Conservation (phyloP, 2,888 invertebrate species). For the Thymelicus acteon region DNA sequence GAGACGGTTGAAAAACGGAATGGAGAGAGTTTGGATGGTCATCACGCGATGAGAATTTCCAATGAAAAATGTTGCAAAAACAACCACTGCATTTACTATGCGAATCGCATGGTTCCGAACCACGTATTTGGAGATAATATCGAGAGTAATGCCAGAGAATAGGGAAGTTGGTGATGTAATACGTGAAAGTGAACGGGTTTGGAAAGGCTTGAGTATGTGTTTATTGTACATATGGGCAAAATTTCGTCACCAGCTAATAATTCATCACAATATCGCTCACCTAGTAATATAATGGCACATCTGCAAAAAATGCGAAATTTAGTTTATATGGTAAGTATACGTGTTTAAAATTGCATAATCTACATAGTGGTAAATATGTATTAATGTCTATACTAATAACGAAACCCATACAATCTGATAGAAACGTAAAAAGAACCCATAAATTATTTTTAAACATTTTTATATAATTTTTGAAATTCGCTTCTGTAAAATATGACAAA, state of each 20-base stretch:
- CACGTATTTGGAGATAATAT: constrained; percentile 52
- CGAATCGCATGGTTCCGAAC: constrained; percentile 33
- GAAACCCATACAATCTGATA: no score
- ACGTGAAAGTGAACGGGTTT: constrained; percentile 63
- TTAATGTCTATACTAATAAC: no score
- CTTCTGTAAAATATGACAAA: no score
- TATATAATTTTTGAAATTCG: no score
- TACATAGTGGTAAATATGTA: no score
- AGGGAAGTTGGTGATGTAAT: constrained; percentile 62
- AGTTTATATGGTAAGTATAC: no score
- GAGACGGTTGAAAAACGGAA: constrained; percentile 45
- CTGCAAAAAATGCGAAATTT: no score
- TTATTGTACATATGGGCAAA: constrained; percentile 4
- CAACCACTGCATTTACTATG: constrained; percentile 37
- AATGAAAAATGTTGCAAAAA: constrained; percentile 67
- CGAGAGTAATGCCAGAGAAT: constrained; percentile 50
- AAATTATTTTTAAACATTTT: no score
- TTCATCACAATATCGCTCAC: not conserved
- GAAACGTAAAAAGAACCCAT: no score
- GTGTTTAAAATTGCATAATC: no score
- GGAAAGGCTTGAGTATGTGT: constrained; percentile 48
- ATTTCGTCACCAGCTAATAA: constrained; percentile 6
- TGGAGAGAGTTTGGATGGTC: constrained; percentile 60
- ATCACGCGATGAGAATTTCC: constrained; percentile 73
- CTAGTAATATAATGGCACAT: no score